These are phyloP conservation scores for Colinus virginianus DNA, from an alignment of 2,113 vertebrate species.

Conservation along the genomic window DNA sequence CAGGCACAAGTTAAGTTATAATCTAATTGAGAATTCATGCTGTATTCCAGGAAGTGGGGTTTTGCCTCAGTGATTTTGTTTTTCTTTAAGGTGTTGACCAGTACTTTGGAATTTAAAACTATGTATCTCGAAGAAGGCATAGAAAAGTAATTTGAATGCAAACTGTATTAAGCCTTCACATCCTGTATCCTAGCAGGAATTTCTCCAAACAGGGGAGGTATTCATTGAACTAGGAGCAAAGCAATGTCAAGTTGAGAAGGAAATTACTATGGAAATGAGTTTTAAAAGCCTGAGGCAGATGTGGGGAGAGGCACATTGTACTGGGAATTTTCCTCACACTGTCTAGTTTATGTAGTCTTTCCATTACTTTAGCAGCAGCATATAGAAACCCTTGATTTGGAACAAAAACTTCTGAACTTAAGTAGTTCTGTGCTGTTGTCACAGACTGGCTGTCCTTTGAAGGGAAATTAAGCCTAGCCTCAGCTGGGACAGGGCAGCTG, in stretches of 20 bases:
- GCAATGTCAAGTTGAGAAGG: conserved; percentile 65
- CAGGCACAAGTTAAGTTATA: not conserved
- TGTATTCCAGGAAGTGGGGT: not conserved
- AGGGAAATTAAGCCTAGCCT: not conserved
- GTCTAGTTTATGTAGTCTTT: conserved; percentile 5
- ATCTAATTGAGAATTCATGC: conserved; percentile 21
- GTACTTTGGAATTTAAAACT: conserved; percentile 49
- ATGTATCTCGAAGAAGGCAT: conserved; percentile 24
- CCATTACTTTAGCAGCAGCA: conserved; percentile 34
- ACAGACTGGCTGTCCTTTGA: fast-evolving
- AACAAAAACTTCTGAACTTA: not conserved
- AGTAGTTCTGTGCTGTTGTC: not conserved
- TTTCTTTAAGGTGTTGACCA: conserved; percentile 57
- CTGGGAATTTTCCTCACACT: conserved; percentile 33
- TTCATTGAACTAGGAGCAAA: conserved; percentile 68
- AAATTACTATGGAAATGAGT: conserved; percentile 74
- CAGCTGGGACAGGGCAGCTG: not conserved
- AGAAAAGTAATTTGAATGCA: conserved; percentile 54
- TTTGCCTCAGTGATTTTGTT: conserved; percentile 32
- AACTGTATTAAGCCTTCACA: conserved; percentile 49
- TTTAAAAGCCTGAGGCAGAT: conserved; percentile 65
- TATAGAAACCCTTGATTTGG: conserved; percentile 18
- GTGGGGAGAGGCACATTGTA: conserved; percentile 50
- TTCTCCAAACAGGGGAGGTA: conserved; percentile 58
- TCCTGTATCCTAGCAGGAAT: conserved; percentile 67